These are phyloP conservation scores for Eleginops maclovinus DNA, from an alignment of 2,113 vertebrate genomes.

Conservation along the genomic window DNA sequence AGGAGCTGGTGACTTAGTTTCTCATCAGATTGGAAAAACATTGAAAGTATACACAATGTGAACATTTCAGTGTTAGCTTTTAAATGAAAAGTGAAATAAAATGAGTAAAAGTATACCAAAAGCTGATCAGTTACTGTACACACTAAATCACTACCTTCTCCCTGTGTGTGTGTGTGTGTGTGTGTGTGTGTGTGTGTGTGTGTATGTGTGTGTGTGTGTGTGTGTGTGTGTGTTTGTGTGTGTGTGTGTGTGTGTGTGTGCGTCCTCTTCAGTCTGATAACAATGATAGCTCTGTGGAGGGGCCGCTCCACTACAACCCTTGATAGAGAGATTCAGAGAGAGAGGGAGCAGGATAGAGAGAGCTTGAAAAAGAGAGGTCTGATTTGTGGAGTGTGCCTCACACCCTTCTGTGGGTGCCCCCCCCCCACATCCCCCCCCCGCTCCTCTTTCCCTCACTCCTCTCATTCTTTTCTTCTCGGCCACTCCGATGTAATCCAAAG, in stretches of 20 bases:
- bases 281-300: slow-evolving; percentile 91
- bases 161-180: not conserved
- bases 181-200: slow-evolving; percentile 40
- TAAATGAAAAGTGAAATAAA: not conserved
- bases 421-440: slow-evolving; percentile 60
- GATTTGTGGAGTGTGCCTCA: slow-evolving; percentile 87
- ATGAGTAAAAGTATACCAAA: slow-evolving; percentile 2
- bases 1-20: too few species aligned
- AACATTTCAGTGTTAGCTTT: not conserved
- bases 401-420: slow-evolving; percentile 72
- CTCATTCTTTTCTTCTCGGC: slow-evolving; percentile 83
- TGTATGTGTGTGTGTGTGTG: too few species aligned
- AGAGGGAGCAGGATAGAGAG: slow-evolving; percentile 47
- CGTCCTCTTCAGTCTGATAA: slow-evolving; percentile 85
- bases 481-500: slow-evolving; percentile 93
- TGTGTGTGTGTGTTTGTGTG: slow-evolving; percentile 1
- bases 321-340: slow-evolving; percentile 64
- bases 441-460: slow-evolving; percentile 54
- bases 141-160: slow-evolving; percentile 32
- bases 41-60: not conserved
- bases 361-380: slow-evolving; percentile 68
- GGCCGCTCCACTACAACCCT: slow-evolving; percentile 52
- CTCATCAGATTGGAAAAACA: not conserved
- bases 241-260: not conserved
- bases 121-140: slow-evolving; percentile 9